Conservation (phyloP, 2,797 vertebrate genomes). For the Chelon labrosus region DNA sequence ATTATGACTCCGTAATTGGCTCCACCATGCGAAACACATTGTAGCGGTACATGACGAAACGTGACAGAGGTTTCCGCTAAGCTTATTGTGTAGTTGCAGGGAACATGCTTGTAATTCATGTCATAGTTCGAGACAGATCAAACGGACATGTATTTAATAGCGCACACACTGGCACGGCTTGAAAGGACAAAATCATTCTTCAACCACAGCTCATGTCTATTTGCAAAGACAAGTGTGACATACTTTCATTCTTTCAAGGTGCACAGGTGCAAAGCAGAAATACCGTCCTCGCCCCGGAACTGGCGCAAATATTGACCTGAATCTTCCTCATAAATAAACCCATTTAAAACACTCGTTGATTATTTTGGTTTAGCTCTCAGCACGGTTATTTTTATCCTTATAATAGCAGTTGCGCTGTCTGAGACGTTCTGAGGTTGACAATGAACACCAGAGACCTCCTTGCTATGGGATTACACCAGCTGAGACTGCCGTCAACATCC, state of each 20-base stretch:
- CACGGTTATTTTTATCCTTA: constrained; percentile 45
- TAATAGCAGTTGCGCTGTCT: background rate
- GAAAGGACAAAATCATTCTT: constrained; percentile 72
- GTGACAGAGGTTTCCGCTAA: constrained; percentile 54
- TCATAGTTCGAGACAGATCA: constrained; percentile 64
- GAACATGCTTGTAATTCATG: constrained; percentile 67
- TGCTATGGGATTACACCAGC: no score
- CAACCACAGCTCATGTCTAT: constrained; percentile 70
- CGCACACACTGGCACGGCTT: constrained; percentile 61
- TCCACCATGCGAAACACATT: constrained; percentile 41
- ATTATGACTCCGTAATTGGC: constrained; percentile 54
- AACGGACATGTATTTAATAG: constrained; percentile 72
- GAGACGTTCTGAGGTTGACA: background rate
- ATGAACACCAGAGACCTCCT: background rate
- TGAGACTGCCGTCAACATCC: no score
- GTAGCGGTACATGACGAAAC: constrained; percentile 39
- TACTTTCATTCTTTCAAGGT: constrained; percentile 71
- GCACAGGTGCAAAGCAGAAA: constrained; percentile 73
- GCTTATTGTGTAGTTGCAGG: constrained; percentile 48
- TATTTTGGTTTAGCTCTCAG: constrained; percentile 32
- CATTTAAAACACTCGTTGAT: constrained; percentile 39
- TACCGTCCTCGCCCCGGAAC: constrained; percentile 32
- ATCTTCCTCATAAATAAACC: constrained; percentile 46
- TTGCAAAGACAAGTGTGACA: constrained; percentile 77
- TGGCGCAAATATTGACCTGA: constrained; percentile 33